Evolutionary conservation across 2,888 invertebrate species (phyloP).

Genomic region (Chymomyza amoena): DNA sequence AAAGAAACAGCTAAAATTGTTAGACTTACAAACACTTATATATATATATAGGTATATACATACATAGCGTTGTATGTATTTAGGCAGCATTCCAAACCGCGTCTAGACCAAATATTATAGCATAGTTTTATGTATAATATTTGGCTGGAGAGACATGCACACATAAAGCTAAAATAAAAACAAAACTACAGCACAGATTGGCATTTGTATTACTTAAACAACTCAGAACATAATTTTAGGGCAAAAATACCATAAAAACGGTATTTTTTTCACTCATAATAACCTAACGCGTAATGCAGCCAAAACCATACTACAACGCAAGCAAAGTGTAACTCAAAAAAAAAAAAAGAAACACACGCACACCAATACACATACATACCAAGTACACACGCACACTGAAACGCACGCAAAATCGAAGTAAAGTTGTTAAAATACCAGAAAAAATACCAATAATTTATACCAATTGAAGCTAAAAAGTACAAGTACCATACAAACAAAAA

Average conservation of each 20-base stretch:
- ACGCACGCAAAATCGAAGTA: constrained; percentile 2
- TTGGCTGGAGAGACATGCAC: neutral
- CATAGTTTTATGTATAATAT: too few species aligned
- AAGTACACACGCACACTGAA: constrained; percentile 7
- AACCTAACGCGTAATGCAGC: neutral
- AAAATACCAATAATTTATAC: neutral
- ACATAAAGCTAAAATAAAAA: neutral
- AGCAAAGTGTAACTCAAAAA: constrained; percentile 2
- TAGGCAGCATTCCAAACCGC: neutral
- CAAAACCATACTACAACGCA: neutral
- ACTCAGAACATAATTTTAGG: neutral
- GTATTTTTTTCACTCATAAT: constrained; percentile 3
- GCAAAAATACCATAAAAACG: constrained; percentile 1
- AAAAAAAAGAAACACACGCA: constrained; percentile 3
- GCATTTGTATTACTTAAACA: constrained; percentile 39
- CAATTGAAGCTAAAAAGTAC: neutral
- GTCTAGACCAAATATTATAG: neutral
- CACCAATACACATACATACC: constrained; percentile 9
- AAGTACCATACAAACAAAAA: constrained; percentile 1
- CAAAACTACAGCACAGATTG: constrained; percentile 41
- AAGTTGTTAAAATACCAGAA: neutral
- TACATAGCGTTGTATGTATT: too few species aligned
- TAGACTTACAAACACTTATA: too few species aligned
- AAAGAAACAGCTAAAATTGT: neutral
- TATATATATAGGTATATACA: too few species aligned